Conservation (phyloP, 2,888 invertebrate species). For the Apotomis betuletana region DNA sequence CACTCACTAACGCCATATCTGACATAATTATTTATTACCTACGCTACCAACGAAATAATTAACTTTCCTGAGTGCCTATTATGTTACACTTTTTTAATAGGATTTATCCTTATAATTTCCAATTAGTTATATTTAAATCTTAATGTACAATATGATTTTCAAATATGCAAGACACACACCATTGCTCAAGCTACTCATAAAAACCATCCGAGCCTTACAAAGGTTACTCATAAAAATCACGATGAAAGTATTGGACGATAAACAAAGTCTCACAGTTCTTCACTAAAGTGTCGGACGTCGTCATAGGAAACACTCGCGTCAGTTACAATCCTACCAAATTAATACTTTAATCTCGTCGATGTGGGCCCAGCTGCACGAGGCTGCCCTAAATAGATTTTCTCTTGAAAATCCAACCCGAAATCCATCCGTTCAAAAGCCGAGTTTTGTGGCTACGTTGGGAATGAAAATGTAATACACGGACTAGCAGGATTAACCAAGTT, state of each 20-base stretch:
- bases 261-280: conserved; percentile 5
- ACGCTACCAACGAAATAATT: too few species aligned
- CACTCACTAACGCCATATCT: too few species aligned
- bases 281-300: background rate
- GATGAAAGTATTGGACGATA: background rate
- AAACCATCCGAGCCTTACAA: too few species aligned
- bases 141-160: too few species aligned
- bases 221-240: too few species aligned
- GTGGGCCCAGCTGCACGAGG: background rate
- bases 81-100: too few species aligned
- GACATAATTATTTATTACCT: too few species aligned
- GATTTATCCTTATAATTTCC: too few species aligned
- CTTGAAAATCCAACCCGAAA: background rate
- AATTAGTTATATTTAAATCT: too few species aligned
- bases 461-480: background rate
- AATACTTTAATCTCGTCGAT: conserved; percentile 27
- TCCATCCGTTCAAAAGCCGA: background rate
- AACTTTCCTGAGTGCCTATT: too few species aligned
- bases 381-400: conserved; percentile 4
- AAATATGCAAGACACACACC: too few species aligned
- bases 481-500: background rate
- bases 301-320: conserved; percentile 1
- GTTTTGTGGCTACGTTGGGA: background rate
- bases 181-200: too few species aligned
- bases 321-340: conserved; percentile 23